phyloP scores from a whole-genome alignment of 2,113 vertebrate genomes.

The Semnornis frantzii region DNA sequence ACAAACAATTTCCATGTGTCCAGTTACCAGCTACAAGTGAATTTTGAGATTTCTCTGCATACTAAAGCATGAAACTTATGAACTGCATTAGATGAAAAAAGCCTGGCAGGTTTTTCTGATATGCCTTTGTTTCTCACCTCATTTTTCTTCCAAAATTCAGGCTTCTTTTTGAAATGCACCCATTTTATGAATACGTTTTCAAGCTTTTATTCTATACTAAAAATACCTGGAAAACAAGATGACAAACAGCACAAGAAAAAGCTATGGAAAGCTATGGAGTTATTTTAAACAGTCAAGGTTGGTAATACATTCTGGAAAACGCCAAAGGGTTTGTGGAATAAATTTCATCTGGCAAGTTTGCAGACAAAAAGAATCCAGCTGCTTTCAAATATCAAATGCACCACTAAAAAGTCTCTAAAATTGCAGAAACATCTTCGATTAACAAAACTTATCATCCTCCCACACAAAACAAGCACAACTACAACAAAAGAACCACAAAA shows the following conservation, averaged over 20 bases:
- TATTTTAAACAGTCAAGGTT: not conserved
- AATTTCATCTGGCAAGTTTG: slow-evolving; percentile 34
- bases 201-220: slow-evolving; percentile 19
- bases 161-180: not conserved
- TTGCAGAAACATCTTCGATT: not conserved
- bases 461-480: slow-evolving; percentile 13
- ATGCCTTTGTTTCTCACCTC: not conserved
- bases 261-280: not conserved
- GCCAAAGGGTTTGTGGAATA: slow-evolving; percentile 20
- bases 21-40: not conserved
- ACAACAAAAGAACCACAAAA: slow-evolving; percentile 37
- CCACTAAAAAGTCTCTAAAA: not conserved
- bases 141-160: slow-evolving; percentile 9
- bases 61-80: not conserved
- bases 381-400: slow-evolving; percentile 25
- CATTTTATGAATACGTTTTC: not conserved
- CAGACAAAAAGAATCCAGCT: slow-evolving; percentile 46
- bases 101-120: not conserved
- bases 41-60: not conserved
- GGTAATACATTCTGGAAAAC: slow-evolving; percentile 24
- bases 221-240: slow-evolving; percentile 15
- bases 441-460: slow-evolving; percentile 26
- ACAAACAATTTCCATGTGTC: not conserved
- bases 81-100: not conserved
- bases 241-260: not conserved